Percentiles rank a stretch among this genome's conserved stretches.
Conservation (phyloP, 92 coral and sea anemone species). For the Siderastrea siderea region DNA sequence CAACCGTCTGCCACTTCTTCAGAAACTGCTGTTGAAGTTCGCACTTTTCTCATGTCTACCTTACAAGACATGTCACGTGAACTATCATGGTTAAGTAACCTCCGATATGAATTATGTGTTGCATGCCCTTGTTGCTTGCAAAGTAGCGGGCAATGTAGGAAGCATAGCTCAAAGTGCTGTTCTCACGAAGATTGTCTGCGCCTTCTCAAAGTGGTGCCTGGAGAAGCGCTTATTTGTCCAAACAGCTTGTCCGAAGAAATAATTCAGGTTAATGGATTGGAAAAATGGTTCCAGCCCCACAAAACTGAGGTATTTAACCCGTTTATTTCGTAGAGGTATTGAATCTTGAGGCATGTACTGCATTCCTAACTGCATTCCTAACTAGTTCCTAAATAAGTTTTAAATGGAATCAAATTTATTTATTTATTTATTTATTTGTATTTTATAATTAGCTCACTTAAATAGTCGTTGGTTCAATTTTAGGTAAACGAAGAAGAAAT, state of each 20-base stretch:
- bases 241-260: slow-evolving; percentile 25
- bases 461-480: too few species aligned
- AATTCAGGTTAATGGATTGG: slow-evolving; percentile 4
- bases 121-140: slow-evolving; percentile 52
- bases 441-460: too few species aligned
- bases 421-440: too few species aligned
- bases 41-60: slow-evolving; percentile 35
- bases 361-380: too few species aligned
- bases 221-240: slow-evolving; percentile 55
- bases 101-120: slow-evolving; percentile 58
- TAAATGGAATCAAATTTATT: too few species aligned
- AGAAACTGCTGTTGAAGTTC: slow-evolving; percentile 30
- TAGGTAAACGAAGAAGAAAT: too few species aligned
- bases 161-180: slow-evolving; percentile 24
- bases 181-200: slow-evolving; percentile 66
- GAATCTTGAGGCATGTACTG: too few species aligned
- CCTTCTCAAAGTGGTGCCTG: slow-evolving; percentile 45
- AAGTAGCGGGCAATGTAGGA: slow-evolving; percentile 3
- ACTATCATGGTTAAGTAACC: slow-evolving; percentile 47
- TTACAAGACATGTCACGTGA: slow-evolving; percentile 50
- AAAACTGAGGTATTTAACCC: slow-evolving; percentile 21
- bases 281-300: slow-evolving; percentile 23
- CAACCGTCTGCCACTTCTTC: not conserved
- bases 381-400: too few species aligned
- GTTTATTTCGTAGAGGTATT: too few species aligned